Percentiles rank a stretch among this genome's conserved stretches.
phyloP scores from a whole-genome alignment of 2,113 vertebrate genomes.

The Thryonomys swinderianus region DNA sequence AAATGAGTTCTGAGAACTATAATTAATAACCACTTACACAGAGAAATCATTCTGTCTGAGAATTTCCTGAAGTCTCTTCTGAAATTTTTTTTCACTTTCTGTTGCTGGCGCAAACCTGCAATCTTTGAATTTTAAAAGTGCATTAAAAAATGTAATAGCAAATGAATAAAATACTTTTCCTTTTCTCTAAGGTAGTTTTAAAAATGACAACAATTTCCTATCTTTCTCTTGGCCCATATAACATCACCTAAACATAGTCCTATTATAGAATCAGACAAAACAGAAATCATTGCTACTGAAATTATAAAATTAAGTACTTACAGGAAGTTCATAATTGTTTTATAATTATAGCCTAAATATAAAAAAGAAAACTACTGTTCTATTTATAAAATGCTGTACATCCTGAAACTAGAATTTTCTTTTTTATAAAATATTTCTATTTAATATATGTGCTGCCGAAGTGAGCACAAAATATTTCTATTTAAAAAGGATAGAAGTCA shows the following conservation, averaged over 20 bases:
- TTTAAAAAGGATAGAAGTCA: slow-evolving; percentile 43
- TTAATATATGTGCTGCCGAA: no score
- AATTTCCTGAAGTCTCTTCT: slow-evolving; percentile 96
- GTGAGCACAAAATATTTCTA: slow-evolving; percentile 55
- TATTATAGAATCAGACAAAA: slow-evolving; percentile 63
- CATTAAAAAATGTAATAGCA: slow-evolving; percentile 74
- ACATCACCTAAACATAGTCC: slow-evolving; percentile 26
- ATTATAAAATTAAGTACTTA: slow-evolving; percentile 54
- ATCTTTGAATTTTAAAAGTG: slow-evolving; percentile 90
- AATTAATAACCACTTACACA: slow-evolving; percentile 91
- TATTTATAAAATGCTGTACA: background rate
- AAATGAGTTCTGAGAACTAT: slow-evolving; percentile 74
- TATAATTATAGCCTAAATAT: slow-evolving; percentile 40
- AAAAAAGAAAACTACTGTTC: slow-evolving; percentile 20
- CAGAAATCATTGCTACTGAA: slow-evolving; percentile 51
- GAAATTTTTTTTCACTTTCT: slow-evolving; percentile 95
- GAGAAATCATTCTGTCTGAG: slow-evolving; percentile 95
- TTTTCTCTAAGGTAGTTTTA: slow-evolving; percentile 69
- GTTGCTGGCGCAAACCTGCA: slow-evolving; percentile 89
- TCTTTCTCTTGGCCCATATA: slow-evolving; percentile 21
- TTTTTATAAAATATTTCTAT: slow-evolving; percentile 40
- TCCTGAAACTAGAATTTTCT: slow-evolving; percentile 35
- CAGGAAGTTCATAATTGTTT: slow-evolving; percentile 34
- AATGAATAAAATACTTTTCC: slow-evolving; percentile 69
- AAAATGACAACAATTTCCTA: slow-evolving; percentile 69